Evolutionary conservation across 2,888 invertebrate species (phyloP).

Genomic region (Abrostola triplasia): DNA sequence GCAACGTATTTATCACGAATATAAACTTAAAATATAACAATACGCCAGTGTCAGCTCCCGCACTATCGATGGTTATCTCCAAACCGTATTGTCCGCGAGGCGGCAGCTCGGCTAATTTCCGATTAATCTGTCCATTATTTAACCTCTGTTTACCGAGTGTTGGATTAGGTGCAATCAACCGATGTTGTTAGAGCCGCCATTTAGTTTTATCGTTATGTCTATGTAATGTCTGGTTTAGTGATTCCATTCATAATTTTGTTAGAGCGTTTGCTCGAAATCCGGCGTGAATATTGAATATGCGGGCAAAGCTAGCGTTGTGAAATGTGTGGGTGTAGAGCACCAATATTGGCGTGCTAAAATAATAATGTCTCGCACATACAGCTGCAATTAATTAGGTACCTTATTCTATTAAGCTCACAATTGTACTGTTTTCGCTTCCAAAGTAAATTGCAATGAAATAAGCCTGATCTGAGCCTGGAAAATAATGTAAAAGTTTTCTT

Average conservation of each 20-base stretch:
- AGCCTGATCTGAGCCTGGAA: too few relatives aligned
- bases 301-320: background rate
- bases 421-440: too few relatives aligned
- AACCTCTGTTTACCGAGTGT: constrained; percentile 50
- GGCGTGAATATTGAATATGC: constrained; percentile 30
- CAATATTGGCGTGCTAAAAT: background rate
- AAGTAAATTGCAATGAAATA: too few relatives aligned
- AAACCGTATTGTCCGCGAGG: constrained; percentile 50
- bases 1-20: background rate
- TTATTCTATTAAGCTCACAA: too few relatives aligned
- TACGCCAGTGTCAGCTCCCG: constrained; percentile 29
- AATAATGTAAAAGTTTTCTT: too few relatives aligned
- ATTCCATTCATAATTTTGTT: constrained; percentile 43
- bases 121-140: constrained; percentile 62
- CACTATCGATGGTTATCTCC: constrained; percentile 48
- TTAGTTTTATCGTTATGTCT: constrained; percentile 40
- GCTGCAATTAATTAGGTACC: too few relatives aligned
- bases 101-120: constrained; percentile 57
- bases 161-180: constrained; percentile 54
- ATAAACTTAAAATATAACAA: background rate
- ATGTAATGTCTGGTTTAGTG: constrained; percentile 38
- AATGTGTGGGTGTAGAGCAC: background rate
- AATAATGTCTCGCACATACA: too few relatives aligned
- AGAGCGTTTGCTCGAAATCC: constrained; percentile 23
- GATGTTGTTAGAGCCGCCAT: constrained; percentile 32